Percentiles rank a stretch among this genome's conserved stretches.
phyloP scores from a whole-genome alignment of 2,888 invertebrate species.

The Autographa pulchrina region DNA sequence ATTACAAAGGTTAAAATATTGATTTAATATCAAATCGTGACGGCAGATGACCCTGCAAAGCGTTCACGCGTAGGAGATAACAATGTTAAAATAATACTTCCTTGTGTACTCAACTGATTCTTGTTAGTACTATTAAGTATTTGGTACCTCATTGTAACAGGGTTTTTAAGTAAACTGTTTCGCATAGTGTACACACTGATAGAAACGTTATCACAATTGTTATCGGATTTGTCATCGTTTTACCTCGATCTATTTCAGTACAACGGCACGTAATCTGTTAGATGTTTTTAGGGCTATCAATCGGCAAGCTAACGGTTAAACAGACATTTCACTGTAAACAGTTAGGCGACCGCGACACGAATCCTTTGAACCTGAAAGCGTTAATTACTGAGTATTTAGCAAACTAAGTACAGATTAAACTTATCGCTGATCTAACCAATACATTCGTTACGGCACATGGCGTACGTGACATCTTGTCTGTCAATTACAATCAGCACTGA shows the following conservation, averaged over 20 bases:
- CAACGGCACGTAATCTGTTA: constrained; percentile 63
- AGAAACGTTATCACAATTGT: constrained; percentile 74
- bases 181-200: constrained; percentile 69
- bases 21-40: constrained; percentile 52
- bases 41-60: constrained; percentile 53
- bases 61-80: constrained; percentile 53
- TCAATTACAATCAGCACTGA: background rate
- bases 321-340: constrained; percentile 46
- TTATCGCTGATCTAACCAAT: constrained; percentile 8
- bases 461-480: background rate
- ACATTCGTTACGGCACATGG: constrained; percentile 14
- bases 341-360: constrained; percentile 37
- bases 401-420: constrained; percentile 23
- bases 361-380: constrained; percentile 43
- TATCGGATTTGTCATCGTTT: constrained; percentile 78
- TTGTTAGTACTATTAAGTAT: constrained; percentile 38
- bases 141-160: constrained; percentile 41
- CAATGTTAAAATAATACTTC: constrained; percentile 59
- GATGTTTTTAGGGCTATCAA: constrained; percentile 60
- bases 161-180: constrained; percentile 56
- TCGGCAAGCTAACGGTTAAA: constrained; percentile 46
- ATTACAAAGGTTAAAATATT: constrained; percentile 40
- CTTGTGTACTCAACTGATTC: constrained; percentile 54
- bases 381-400: constrained; percentile 22
- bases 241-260: constrained; percentile 80